These are phyloP conservation scores for Rotaria sp. DNA, from an alignment of 2,888 invertebrate genomes.

Conservation along the genomic window DNA sequence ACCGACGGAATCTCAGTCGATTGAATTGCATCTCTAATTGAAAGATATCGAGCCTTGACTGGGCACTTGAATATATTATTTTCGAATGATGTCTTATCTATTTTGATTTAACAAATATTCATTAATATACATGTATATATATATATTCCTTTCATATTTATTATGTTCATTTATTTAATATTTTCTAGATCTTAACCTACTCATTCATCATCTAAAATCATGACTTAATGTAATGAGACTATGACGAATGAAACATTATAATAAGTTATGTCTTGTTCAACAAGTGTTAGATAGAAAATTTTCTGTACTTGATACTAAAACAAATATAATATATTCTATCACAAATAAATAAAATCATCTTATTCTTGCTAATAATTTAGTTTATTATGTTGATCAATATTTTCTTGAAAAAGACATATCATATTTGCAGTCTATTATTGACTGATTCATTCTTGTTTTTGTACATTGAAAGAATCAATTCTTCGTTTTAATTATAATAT, in stretches of 20 bases:
- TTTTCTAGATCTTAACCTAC: conserved; percentile 41
- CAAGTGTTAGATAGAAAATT: conserved; percentile 66
- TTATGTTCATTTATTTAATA: background rate
- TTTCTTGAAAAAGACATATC: conserved; percentile 80
- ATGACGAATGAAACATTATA: conserved; percentile 76
- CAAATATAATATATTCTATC: conserved; percentile 66
- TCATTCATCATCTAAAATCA: conserved; percentile 58
- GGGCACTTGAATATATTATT: no score
- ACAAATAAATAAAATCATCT: conserved; percentile 51
- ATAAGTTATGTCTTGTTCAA: conserved; percentile 73
- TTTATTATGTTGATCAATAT: conserved; percentile 75
- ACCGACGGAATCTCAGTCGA: no score
- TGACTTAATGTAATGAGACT: conserved; percentile 70
- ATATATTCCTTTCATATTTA: no score
- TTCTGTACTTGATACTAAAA: conserved; percentile 66
- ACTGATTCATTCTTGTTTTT: conserved; percentile 86
- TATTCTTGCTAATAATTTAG: conserved; percentile 73
- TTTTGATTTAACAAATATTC: no score
- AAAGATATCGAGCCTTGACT: no score
- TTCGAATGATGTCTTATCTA: no score
- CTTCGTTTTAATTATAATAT: conserved; percentile 46
- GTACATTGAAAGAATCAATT: conserved; percentile 74
- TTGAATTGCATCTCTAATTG: no score
- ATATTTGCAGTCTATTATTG: conserved; percentile 67
- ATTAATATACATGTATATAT: no score